Percentiles rank a stretch among this genome's conserved stretches.
These are phyloP conservation scores for Rhyzopertha dominica DNA, from an alignment of 1,140 invertebrate species.

Conservation along the genomic window DNA sequence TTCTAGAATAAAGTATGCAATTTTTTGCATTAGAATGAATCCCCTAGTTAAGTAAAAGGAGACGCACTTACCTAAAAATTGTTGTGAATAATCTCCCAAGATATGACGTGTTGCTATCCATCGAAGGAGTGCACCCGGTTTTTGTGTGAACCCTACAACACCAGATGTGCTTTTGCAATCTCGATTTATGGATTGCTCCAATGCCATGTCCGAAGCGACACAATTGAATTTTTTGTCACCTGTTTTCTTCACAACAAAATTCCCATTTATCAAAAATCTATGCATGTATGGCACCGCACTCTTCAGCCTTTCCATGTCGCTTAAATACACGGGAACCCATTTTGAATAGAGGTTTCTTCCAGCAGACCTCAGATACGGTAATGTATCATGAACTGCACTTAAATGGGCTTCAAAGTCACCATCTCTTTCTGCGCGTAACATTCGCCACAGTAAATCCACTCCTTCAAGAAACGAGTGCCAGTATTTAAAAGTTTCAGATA, in stretches of 20 bases:
- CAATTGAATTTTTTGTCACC: slow-evolving; percentile 11
- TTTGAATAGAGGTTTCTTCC: slow-evolving; percentile 8
- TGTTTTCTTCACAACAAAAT: slow-evolving; percentile 14
- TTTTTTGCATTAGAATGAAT: too few relatives aligned
- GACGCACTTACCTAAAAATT: too few relatives aligned
- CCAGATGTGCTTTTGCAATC: slow-evolving; percentile 10
- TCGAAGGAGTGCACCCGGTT: slow-evolving; percentile 5
- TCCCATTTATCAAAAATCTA: slow-evolving; percentile 12
- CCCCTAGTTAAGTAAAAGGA: too few relatives aligned
- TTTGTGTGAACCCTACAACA: slow-evolving; percentile 9
- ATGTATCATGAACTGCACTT: slow-evolving; percentile 10
- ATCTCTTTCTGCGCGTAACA: slow-evolving; percentile 11
- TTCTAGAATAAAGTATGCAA: too few relatives aligned
- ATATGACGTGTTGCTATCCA: slow-evolving; percentile 13
- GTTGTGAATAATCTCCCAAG: slow-evolving; percentile 9
- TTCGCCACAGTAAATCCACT: slow-evolving; percentile 9
- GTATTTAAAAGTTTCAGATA: slow-evolving; percentile 9
- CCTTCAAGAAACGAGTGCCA: slow-evolving; percentile 10
- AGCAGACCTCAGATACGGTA: slow-evolving; percentile 4
- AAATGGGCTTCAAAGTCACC: slow-evolving; percentile 11
- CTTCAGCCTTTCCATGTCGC: slow-evolving; percentile 7
- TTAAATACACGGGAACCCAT: slow-evolving; percentile 9
- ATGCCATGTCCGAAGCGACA: slow-evolving; percentile 11
- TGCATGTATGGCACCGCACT: slow-evolving; percentile 3
- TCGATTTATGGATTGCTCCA: slow-evolving; percentile 7